phyloP scores from a whole-genome alignment of 2,888 invertebrate genomes.

The Synergus japonicus region DNA sequence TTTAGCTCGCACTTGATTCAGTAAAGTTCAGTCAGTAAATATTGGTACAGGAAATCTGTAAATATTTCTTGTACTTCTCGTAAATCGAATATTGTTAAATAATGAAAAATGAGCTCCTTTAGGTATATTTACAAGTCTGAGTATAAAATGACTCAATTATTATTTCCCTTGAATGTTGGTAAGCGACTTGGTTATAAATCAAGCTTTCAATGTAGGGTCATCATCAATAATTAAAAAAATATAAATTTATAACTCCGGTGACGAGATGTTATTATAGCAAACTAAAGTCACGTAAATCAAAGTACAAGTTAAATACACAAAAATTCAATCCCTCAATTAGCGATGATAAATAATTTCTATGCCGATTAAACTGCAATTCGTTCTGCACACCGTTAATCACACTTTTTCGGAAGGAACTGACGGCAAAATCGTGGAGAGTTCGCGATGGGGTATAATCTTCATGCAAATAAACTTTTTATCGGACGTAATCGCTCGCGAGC shows the following conservation, averaged over 20 bases:
- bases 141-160: neutral
- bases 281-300: constrained; percentile 19
- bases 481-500: constrained; percentile 11
- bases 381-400: constrained; percentile 23
- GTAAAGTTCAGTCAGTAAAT: neutral
- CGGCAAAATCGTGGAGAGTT: constrained; percentile 12
- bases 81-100: neutral
- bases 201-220: neutral
- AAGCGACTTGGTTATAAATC: neutral
- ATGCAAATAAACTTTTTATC: constrained; percentile 35
- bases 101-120: neutral
- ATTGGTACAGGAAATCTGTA: neutral
- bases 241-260: neutral
- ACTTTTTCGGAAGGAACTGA: constrained; percentile 35
- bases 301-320: neutral
- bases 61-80: too few relatives aligned
- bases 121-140: neutral
- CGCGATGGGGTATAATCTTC: neutral
- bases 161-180: neutral
- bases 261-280: neutral
- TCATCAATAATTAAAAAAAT: constrained; percentile 5
- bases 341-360: constrained; percentile 5
- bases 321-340: constrained; percentile 26
- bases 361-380: constrained; percentile 1
- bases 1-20: neutral